A percentile compares a stretch with the other conserved stretches of the same genome.
phyloP scores from a whole-genome alignment of 2,888 invertebrate genomes.

The Hydropsyche betteni region DNA sequence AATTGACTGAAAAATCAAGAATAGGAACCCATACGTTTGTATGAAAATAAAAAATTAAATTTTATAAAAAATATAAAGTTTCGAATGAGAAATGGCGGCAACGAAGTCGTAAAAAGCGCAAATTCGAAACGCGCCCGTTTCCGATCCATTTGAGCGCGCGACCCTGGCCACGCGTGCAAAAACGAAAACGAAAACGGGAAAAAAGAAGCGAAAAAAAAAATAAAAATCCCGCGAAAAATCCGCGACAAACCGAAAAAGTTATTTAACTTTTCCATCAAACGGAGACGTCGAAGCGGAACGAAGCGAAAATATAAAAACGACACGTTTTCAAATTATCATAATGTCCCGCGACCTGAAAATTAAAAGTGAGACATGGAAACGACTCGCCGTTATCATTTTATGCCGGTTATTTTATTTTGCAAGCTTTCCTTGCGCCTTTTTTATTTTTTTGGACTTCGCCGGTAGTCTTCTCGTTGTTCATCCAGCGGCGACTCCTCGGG shows the following conservation, averaged over 20 bases:
- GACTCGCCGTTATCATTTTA: constrained; percentile 36
- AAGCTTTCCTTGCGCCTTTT: background rate
- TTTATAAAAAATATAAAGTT: too few species aligned
- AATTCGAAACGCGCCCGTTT: background rate
- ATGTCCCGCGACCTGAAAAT: constrained; percentile 42
- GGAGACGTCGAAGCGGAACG: constrained; percentile 37
- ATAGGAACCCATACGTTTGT: too few species aligned
- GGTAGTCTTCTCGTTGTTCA: background rate
- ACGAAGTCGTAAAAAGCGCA: background rate
- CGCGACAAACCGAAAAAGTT: constrained; percentile 37
- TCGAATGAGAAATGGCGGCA: too few species aligned
- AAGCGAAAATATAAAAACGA: constrained; percentile 39
- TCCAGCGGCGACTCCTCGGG: background rate
- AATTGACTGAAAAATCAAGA: too few species aligned
- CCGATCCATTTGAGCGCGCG: constrained; percentile 1
- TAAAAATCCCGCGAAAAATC: constrained; percentile 19
- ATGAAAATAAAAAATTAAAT: too few species aligned
- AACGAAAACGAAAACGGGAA: constrained; percentile 26
- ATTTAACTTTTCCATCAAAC: constrained; percentile 48
- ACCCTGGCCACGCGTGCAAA: background rate
- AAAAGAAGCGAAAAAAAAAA: constrained; percentile 10
- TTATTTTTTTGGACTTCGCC: background rate
- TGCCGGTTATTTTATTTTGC: background rate
- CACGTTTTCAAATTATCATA: constrained; percentile 50
- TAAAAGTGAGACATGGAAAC: constrained; percentile 42